Conservation (phyloP, 1,140 invertebrate genomes). For the Bacillus rossius region DNA sequence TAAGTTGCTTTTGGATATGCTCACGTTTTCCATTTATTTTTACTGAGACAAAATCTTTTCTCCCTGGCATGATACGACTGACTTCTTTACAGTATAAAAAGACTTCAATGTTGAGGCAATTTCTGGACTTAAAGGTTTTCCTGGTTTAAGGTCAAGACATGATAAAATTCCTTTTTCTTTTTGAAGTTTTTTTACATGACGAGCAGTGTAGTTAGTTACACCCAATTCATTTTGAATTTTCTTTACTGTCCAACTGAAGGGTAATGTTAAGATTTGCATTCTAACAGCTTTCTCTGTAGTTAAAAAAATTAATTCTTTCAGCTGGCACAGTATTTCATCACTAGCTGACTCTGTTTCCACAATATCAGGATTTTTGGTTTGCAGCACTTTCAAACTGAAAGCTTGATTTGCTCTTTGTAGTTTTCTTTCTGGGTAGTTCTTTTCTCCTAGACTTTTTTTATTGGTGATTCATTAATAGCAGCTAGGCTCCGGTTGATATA, state of each 20-base stretch:
- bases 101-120: background rate
- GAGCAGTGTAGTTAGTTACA: background rate
- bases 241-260: background rate
- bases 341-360: background rate
- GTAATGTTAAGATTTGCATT: constrained; percentile 3
- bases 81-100: constrained; percentile 4
- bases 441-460: too few species aligned
- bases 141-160: background rate
- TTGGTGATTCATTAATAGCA: too few species aligned
- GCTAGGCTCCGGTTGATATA: too few species aligned
- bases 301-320: background rate
- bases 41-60: constrained; percentile 4
- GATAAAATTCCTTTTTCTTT: constrained; percentile 7
- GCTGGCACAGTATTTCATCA: constrained; percentile 1
- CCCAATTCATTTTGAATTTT: constrained; percentile 3
- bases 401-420: too few species aligned
- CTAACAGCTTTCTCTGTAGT: background rate
- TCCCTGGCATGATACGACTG: constrained; percentile 7
- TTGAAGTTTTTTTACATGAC: background rate
- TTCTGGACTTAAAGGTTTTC: background rate
- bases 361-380: too few species aligned
- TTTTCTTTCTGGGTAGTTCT: too few species aligned
- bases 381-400: too few species aligned
- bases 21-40: background rate
- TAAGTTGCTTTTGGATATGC: constrained; percentile 4